Base-by-base conservation (phyloP, 2,888 invertebrate genomes). In the Cecidostiba fungosa region DNA sequence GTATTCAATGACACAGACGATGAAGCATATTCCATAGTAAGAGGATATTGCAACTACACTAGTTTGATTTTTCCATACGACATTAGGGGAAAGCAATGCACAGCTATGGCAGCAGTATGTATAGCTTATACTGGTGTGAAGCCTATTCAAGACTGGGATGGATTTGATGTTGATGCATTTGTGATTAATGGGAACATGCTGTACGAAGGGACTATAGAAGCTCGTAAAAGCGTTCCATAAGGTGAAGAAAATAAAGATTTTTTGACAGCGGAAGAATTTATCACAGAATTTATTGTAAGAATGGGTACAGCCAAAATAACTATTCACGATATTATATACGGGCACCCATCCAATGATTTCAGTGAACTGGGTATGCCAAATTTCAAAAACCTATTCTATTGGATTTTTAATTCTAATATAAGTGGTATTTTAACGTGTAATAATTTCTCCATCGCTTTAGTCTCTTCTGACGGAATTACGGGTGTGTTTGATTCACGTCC, bases 341-440 rank as follows among this genome's bases (percentile, higher is more conserved):
- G 73, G 26, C 73, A 74, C 23, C 6, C 50, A 1, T 14, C 23
- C 12, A 74, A 74, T 74, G 47, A 74, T 26, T 43, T 74, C 0
- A 12, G 16, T 23, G 12, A 47, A 16, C 26, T 14, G 4, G 26
- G 16, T 2, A 26, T 74, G 47, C 73, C 47, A 5, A 29, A 74
- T 74, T 26, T 74, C 0, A 43, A 47, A 1, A 74, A 47, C 3
- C 14, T 74, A 1, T 39, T 72, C 10, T 47, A 74, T 16, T 43
- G 14, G 10, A 14, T 23, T 19, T 16, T 47, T 23, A 26, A 12
- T 47, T 43, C 6, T 2, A 47, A 74, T 14, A 26, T 47, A 26
- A 23, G 47, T 26, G 73, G 73, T 26, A 50, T 74, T 47, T n/a
- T 74, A 23, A 74, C 47, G 16, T 74, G 73, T 26, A 74, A 74